Evolutionary conservation across 2,888 invertebrate genomes (phyloP).

Genomic region (Apocheima hispidaria): DNA sequence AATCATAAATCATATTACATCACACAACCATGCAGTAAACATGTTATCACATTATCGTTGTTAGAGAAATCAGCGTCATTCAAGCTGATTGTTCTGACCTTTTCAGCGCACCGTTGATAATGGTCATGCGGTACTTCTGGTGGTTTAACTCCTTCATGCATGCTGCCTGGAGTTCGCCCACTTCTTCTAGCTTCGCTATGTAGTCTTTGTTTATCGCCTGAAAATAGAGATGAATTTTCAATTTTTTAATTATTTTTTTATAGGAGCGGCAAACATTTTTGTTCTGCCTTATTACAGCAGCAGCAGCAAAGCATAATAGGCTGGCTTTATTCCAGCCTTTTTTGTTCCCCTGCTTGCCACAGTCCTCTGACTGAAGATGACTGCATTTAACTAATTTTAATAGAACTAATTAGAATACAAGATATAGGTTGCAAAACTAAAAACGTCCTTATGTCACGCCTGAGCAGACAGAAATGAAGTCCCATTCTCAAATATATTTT

Average conservation of each 20-base stretch:
- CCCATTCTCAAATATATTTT: too few relatives aligned
- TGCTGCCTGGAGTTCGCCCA: constrained; percentile 93
- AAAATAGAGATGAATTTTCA: constrained; percentile 39
- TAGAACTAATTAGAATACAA: too few relatives aligned
- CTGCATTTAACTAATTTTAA: too few relatives aligned
- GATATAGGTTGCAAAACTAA: too few relatives aligned
- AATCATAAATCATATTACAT: constrained; percentile 16
- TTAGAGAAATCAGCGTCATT: constrained; percentile 31
- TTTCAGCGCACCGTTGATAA: constrained; percentile 92
- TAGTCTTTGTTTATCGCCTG: constrained; percentile 94
- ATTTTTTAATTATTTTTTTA: background rate
- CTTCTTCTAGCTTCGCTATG: constrained; percentile 93
- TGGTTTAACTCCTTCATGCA: constrained; percentile 96
- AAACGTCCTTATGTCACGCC: too few relatives aligned
- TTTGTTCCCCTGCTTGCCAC: too few relatives aligned
- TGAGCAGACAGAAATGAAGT: too few relatives aligned
- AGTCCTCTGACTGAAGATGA: too few relatives aligned
- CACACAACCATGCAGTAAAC: constrained; percentile 26
- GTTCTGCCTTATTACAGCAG: too few relatives aligned
- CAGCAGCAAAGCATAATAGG: too few relatives aligned
- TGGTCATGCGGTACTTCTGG: constrained; percentile 95
- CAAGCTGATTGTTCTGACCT: constrained; percentile 87
- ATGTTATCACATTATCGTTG: constrained; percentile 31
- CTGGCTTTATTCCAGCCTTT: too few relatives aligned
- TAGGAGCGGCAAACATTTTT: too few relatives aligned